Percentiles rank a stretch among this genome's conserved stretches.
Evolutionary conservation across 2,888 invertebrate genomes (phyloP).

Genomic region (Habroteleia sp.): DNA sequence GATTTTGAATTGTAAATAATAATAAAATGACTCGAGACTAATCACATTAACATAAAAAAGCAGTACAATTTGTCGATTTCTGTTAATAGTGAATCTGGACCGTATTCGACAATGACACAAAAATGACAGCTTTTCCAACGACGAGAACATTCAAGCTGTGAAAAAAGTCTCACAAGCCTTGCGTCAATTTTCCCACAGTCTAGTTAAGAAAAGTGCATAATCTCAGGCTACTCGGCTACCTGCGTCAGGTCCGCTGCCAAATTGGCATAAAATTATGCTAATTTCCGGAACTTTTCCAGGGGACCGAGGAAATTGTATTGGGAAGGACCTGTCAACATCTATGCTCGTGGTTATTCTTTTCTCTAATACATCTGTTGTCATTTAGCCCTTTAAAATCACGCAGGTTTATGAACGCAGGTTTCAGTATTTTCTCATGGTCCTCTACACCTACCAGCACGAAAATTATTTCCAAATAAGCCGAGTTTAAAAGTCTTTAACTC

Average conservation of each 20-base stretch:
- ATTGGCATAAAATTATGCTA: slow-evolving; percentile 54
- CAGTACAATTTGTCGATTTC: too few relatives aligned
- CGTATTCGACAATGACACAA: slow-evolving; percentile 2
- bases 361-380: slow-evolving; percentile 34
- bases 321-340: slow-evolving; percentile 46
- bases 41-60: too few relatives aligned
- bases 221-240: slow-evolving; percentile 30
- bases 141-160: too few relatives aligned
- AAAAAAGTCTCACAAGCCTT: slow-evolving; percentile 27
- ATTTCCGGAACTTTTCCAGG: slow-evolving; percentile 34
- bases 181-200: slow-evolving; percentile 50
- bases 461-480: too few relatives aligned
- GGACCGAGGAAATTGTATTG: slow-evolving; percentile 14
- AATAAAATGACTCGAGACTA: too few relatives aligned
- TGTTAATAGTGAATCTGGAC: not conserved
- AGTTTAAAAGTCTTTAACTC: too few relatives aligned
- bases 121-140: not conserved
- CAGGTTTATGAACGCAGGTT: slow-evolving; percentile 45
- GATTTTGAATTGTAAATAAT: too few relatives aligned
- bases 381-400: slow-evolving; percentile 56
- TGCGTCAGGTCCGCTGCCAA: slow-evolving; percentile 29
- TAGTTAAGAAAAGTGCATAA: slow-evolving; percentile 18
- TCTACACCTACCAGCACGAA: not conserved
- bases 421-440: slow-evolving; percentile 45
- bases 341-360: slow-evolving; percentile 18